Conservation (phyloP, 30 jellyfish, hydroid and myxozoan genomes). For the Hydra vulgaris region DNA sequence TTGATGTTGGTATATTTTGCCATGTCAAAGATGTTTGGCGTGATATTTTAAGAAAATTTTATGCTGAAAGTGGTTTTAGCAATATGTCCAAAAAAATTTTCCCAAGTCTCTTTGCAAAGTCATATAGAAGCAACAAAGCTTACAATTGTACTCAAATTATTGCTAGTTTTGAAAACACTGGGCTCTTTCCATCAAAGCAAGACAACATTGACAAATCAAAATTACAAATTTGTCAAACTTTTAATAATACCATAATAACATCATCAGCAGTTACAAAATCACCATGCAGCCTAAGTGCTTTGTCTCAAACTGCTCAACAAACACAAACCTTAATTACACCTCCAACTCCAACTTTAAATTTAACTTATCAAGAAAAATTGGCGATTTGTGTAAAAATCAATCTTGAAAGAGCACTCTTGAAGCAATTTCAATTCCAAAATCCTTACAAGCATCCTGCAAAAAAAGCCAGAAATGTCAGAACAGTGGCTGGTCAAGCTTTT, state of each 20-base stretch:
- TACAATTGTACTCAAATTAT: not conserved
- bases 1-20: too few species aligned
- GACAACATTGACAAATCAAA: not conserved
- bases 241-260: not conserved
- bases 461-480: too few species aligned
- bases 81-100: too few species aligned
- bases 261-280: not conserved
- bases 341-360: not conserved
- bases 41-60: too few species aligned
- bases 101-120: not conserved
- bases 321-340: not conserved
- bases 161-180: not conserved
- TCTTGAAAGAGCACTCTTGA: not conserved
- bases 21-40: too few species aligned
- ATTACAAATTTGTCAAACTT: not conserved
- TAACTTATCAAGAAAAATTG: not conserved
- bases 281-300: not conserved
- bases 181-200: not conserved
- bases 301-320: not conserved
- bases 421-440: not conserved
- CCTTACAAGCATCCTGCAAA: too few species aligned
- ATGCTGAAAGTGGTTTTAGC: too few species aligned
- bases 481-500: too few species aligned
- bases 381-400: not conserved
- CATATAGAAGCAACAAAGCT: not conserved